A percentile compares a stretch with the other conserved stretches of the same genome.
Evolutionary conservation across 2,113 vertebrate species (phyloP).

Genomic region (Xiphorhynchus elegans): DNA sequence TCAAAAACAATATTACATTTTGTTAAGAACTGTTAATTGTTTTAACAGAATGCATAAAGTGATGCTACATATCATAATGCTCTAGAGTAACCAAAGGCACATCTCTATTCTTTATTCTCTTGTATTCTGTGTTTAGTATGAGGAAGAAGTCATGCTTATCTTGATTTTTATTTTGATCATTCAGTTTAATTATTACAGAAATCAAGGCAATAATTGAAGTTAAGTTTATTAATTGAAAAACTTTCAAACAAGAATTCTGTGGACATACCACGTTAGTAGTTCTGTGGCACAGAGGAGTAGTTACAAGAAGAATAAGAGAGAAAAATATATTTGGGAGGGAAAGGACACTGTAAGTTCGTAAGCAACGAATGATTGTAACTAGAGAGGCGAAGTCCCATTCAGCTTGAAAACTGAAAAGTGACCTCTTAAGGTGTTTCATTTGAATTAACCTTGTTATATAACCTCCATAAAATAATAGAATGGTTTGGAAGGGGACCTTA

Average conservation of each 20-base stretch:
- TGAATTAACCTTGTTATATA: background rate
- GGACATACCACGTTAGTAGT: background rate
- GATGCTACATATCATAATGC: background rate
- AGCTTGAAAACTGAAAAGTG: background rate
- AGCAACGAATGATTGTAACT: background rate
- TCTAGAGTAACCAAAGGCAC: background rate
- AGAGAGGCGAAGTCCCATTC: background rate
- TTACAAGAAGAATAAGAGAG: background rate
- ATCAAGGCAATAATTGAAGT: background rate
- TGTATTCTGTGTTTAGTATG: background rate
- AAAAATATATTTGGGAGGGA: background rate
- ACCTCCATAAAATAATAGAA: background rate
- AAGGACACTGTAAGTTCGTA: background rate
- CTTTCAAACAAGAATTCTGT: background rate
- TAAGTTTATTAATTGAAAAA: background rate
- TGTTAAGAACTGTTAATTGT: background rate
- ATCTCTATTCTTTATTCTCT: background rate
- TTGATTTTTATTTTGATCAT: background rate
- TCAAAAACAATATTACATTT: background rate
- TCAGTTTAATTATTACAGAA: background rate
- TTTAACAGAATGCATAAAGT: background rate
- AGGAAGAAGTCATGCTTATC: background rate
- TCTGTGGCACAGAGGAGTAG: background rate
- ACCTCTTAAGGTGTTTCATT: background rate
- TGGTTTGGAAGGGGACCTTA: background rate